Base-by-base conservation (phyloP, 2,113 vertebrate species). In the Alethe castanea region DNA sequence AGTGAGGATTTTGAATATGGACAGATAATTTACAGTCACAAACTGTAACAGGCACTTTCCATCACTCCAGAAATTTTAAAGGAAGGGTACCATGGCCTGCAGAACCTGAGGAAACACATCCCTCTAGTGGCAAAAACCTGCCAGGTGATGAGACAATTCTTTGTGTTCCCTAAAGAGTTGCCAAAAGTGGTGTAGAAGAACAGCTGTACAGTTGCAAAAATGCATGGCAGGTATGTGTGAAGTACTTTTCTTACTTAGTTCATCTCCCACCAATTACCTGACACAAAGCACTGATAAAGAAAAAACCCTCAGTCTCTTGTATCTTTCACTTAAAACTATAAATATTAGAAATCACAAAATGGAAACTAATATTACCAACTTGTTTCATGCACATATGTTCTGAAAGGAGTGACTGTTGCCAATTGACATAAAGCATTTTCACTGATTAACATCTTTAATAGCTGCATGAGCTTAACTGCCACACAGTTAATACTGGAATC, bases 101-200 rank as follows among this genome's bases (percentile, higher is more conserved):
- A 47, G 56, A 86, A 54, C 19, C 26, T 4, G 28, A 82, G 47
- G 67, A 81, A 88, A 78, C 53, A 36, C 38, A 40, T 42, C 95
- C 95, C 94, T 90, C 95, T 96, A 95, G 93, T 67, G 96, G 96
- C 76, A 88, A 38, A 57, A 67, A 28, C 16, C 71, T 73, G 64
- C 42, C 29, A 44, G 73, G 20, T 17, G 8, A 17, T 60, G 53
- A 31, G 40, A 24, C 47, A 19, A n/a, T 33, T n/a, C 11, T 19
- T 62, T 1, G 0, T 5, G 25, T n/a, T 56, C 36, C 40, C 16
- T 33, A 5, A 0, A 0, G 18, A 14, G 16, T 11, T 69, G 15
- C 19, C 23, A 45, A 4, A 69, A 82, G 52, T 12, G 35, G 35
- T 20, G 35, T 14, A 67, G 19, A 50, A 76, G 28, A 85, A 44